Evolutionary conservation across 1,140 invertebrate species (phyloP).

Genomic region (Carposina sasakii): DNA sequence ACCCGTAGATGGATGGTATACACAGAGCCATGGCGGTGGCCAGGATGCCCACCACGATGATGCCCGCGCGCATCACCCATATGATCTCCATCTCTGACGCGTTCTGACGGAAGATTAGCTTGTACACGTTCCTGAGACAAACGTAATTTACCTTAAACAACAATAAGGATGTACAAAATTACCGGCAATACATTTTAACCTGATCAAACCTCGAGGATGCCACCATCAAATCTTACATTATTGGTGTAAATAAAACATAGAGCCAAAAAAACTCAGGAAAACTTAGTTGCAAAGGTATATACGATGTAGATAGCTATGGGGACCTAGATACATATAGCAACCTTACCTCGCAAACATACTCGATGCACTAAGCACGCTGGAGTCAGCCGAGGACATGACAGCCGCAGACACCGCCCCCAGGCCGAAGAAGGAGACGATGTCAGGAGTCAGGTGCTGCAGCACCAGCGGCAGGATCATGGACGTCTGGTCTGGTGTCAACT

Average conservation of each 20-base stretch:
- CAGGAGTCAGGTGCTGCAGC: slow-evolving; percentile 94
- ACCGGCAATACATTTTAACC: too few species aligned
- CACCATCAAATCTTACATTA: too few species aligned
- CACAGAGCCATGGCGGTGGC: slow-evolving; percentile 96
- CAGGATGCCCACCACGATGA: slow-evolving; percentile 93
- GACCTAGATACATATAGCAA: background rate
- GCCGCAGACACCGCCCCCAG: slow-evolving; percentile 98
- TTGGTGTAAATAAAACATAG: too few species aligned
- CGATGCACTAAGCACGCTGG: slow-evolving; percentile 95
- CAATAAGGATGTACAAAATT: too few species aligned
- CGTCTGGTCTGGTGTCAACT: slow-evolving; percentile 81
- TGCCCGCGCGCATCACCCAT: slow-evolving; percentile 96
- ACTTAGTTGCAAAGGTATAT: too few species aligned
- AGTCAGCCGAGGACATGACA: slow-evolving; percentile 99
- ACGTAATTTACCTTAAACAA: background rate
- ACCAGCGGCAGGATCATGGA: slow-evolving; percentile 98
- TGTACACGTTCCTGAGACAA: slow-evolving; percentile 91
- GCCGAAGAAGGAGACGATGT: slow-evolving; percentile 96
- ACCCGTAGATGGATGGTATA: slow-evolving; percentile 96
- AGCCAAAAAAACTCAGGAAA: too few species aligned
- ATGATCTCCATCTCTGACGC: slow-evolving; percentile 98
- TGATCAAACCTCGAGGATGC: too few species aligned
- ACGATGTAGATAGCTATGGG: too few species aligned
- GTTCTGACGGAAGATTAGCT: slow-evolving; percentile 94
- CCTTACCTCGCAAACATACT: slow-evolving; percentile 94